Evolutionary conservation across 2,888 invertebrate species (phyloP).

Genomic region (Sphaeridia pumilis): DNA sequence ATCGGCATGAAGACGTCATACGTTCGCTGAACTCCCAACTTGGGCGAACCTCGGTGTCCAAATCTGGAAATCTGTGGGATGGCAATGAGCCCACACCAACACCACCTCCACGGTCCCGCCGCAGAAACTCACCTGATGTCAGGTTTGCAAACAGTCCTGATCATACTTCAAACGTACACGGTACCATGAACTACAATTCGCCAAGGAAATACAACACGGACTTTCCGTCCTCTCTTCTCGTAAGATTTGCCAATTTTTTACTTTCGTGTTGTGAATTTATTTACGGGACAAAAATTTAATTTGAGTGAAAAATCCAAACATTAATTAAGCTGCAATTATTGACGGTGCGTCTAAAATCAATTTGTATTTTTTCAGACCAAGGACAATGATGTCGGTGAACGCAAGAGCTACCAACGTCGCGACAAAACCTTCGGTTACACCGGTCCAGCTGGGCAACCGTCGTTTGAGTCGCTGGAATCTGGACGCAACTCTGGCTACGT

Average conservation of each 20-base stretch:
- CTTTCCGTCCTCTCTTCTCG: constrained; percentile 30
- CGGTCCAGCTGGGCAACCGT: constrained; percentile 25
- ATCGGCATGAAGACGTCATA: constrained; percentile 36
- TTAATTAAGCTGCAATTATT: too few relatives aligned
- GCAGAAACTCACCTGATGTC: constrained; percentile 34
- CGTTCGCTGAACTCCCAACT: constrained; percentile 36
- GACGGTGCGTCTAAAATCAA: too few relatives aligned
- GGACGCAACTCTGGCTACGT: constrained; percentile 32
- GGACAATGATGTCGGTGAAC: constrained; percentile 31
- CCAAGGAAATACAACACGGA: constrained; percentile 15
- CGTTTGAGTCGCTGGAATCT: constrained; percentile 27
- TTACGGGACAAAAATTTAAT: too few relatives aligned
- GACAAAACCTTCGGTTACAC: constrained; percentile 36
- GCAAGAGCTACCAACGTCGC: constrained; percentile 34
- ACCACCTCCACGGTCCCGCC: constrained; percentile 36
- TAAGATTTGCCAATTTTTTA: constrained; percentile 12
- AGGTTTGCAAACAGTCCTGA: constrained; percentile 26
- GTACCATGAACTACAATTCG: constrained; percentile 30
- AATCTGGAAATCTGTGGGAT: constrained; percentile 35
- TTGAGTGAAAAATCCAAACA: too few relatives aligned
- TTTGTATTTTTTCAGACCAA: constrained; percentile 30
- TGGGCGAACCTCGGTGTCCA: constrained; percentile 35
- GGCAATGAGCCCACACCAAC: constrained; percentile 35
- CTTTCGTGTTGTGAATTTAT: too few relatives aligned
- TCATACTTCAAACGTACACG: constrained; percentile 29